Evolutionary conservation across 1,140 invertebrate species (phyloP).

Genomic region (Copidosoma floridanum): DNA sequence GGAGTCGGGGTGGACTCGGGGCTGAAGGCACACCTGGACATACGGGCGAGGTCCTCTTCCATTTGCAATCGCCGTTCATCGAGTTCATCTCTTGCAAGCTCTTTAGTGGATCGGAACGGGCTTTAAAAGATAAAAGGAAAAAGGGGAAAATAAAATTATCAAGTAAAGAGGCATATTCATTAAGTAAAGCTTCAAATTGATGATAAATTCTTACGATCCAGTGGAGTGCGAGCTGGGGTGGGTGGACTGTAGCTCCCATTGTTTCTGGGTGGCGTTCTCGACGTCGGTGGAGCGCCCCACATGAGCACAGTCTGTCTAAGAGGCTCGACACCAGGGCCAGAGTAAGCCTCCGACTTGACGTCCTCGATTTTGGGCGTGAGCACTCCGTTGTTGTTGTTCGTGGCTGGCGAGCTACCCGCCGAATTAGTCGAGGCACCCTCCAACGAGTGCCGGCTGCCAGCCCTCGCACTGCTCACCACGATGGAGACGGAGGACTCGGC

Average conservation of each 20-base stretch:
- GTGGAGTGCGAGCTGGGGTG: slow-evolving; percentile 40
- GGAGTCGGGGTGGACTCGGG: slow-evolving; percentile 44
- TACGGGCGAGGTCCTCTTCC: slow-evolving; percentile 52
- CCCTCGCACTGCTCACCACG: no score
- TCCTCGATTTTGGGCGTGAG: slow-evolving; percentile 67
- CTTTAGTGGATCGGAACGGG: slow-evolving; percentile 58
- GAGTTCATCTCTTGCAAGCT: slow-evolving; percentile 63
- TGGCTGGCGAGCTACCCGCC: slow-evolving; percentile 56
- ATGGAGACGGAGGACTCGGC: slow-evolving; percentile 46
- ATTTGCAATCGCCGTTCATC: slow-evolving; percentile 56
- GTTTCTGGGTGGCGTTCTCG: slow-evolving; percentile 50
- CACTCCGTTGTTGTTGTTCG: slow-evolving; percentile 47
- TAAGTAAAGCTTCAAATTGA: no score
- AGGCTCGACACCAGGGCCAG: slow-evolving; percentile 59
- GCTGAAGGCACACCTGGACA: slow-evolving; percentile 37
- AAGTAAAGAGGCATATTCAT: no score
- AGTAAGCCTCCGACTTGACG: slow-evolving; percentile 59
- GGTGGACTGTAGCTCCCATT: slow-evolving; percentile 55
- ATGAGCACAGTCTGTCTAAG: slow-evolving; percentile 82
- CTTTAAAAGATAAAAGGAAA: no score
- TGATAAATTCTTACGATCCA: slow-evolving; percentile 23
- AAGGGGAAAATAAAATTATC: neutral
- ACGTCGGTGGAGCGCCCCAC: slow-evolving; percentile 67
- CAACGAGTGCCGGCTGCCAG: slow-evolving; percentile 59
- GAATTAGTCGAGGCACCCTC: slow-evolving; percentile 59